Conservation (phyloP, 2,113 vertebrate genomes). For the Taxidea taxus region DNA sequence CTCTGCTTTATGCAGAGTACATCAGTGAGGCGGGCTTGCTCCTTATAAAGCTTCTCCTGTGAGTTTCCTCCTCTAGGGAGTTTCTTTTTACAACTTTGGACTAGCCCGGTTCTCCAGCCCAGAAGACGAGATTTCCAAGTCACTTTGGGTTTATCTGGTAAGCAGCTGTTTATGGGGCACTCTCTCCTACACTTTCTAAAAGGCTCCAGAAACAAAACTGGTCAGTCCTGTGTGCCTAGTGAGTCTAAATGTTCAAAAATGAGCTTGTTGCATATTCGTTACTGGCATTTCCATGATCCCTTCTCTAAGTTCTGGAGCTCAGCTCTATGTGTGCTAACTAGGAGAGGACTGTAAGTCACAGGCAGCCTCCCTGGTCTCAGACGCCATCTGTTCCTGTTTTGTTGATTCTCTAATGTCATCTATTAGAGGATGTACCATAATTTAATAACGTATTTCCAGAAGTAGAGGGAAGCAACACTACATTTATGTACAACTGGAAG, state of each 20-base stretch:
- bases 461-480: neutral
- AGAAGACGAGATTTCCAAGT: neutral
- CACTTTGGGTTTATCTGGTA: neutral
- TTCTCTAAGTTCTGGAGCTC: neutral
- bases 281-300: neutral
- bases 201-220: neutral
- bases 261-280: neutral
- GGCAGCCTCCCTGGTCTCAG: neutral
- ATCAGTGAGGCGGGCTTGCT: neutral
- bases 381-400: neutral
- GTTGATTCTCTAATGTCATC: neutral
- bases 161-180: neutral
- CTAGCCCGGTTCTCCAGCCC: no score
- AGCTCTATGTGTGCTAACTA: neutral
- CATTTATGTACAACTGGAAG: neutral
- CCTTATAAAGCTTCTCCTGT: neutral
- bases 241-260: neutral
- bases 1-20: neutral
- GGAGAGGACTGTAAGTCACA: neutral
- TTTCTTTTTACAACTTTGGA: neutral
- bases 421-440: neutral
- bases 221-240: accelerated
- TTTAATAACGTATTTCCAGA: neutral
- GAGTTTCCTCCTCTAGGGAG: neutral
- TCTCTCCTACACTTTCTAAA: neutral